A percentile compares a stretch with the other conserved stretches of the same genome.
Evolutionary conservation across 1,140 invertebrate genomes (phyloP).

Genomic region (Neodiprion virginianus): DNA sequence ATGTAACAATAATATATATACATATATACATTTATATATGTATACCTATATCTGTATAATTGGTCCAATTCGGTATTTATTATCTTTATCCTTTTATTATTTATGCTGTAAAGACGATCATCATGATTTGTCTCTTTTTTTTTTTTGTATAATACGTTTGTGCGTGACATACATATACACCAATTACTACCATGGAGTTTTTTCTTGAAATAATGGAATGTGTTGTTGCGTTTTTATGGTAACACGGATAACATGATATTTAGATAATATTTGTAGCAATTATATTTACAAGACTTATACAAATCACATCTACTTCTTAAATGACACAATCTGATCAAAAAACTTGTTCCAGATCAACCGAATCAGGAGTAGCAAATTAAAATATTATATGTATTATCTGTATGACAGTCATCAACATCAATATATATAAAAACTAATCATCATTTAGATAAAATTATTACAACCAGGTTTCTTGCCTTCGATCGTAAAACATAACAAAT

Average conservation of each 20-base stretch:
- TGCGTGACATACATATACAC: too few species aligned
- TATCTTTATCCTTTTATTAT: neutral
- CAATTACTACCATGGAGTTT: constrained; percentile 19
- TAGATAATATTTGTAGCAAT: constrained; percentile 51
- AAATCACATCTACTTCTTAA: constrained; percentile 43
- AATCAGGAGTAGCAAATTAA: too few species aligned
- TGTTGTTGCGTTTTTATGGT: constrained; percentile 55
- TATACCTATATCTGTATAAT: constrained; percentile 38
- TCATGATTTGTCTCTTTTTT: too few species aligned
- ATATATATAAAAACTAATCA: too few species aligned
- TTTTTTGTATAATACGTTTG: too few species aligned
- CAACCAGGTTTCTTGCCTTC: too few species aligned
- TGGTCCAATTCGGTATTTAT: neutral
- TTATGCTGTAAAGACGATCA: neutral
- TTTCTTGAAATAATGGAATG: constrained; percentile 54
- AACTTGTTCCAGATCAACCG: too few species aligned
- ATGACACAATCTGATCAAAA: too few species aligned
- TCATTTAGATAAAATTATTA: too few species aligned
- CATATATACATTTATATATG: constrained; percentile 32
- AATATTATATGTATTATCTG: too few species aligned
- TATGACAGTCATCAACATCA: too few species aligned
- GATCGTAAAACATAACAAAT: too few species aligned
- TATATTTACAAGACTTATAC: constrained; percentile 60
- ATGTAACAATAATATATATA: constrained; percentile 15
- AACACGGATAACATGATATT: constrained; percentile 48